Evolutionary conservation across 2,888 invertebrate genomes (phyloP).

Genomic region (Leptura quadrifasciata): DNA sequence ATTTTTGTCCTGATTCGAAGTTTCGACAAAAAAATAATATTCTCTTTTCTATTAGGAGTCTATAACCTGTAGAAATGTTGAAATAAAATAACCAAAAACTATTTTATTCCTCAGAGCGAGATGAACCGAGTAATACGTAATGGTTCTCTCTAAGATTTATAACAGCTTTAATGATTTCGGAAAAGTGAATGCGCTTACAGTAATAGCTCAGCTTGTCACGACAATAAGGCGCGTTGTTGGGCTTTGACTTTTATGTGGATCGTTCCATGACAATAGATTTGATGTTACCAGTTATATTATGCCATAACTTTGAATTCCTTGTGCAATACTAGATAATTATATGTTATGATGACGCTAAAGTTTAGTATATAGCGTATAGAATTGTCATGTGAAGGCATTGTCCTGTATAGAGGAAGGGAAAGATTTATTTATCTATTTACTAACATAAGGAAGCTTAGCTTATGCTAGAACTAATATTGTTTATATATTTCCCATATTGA

Average conservation of each 20-base stretch:
- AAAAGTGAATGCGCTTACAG: slow-evolving; percentile 34
- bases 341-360: neutral
- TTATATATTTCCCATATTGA: neutral
- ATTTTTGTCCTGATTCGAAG: too few relatives aligned
- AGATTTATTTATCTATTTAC: too few relatives aligned
- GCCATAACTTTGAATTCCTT: neutral
- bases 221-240: neutral
- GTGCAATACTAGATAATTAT: neutral
- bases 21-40: too few relatives aligned
- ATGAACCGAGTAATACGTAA: neutral
- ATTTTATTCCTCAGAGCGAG: too few relatives aligned
- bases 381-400: too few relatives aligned
- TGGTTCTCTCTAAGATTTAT: slow-evolving; percentile 9
- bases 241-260: slow-evolving; percentile 2
- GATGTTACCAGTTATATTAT: neutral
- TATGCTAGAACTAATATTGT: too few relatives aligned
- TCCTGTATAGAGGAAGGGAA: too few relatives aligned
- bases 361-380: neutral
- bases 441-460: too few relatives aligned
- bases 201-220: slow-evolving; percentile 35
- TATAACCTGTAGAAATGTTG: too few relatives aligned
- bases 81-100: too few relatives aligned
- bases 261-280: neutral
- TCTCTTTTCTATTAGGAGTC: too few relatives aligned
- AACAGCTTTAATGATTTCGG: slow-evolving; percentile 40